phyloP scores from a whole-genome alignment of 2,113 vertebrate species.

The Channa argus region DNA sequence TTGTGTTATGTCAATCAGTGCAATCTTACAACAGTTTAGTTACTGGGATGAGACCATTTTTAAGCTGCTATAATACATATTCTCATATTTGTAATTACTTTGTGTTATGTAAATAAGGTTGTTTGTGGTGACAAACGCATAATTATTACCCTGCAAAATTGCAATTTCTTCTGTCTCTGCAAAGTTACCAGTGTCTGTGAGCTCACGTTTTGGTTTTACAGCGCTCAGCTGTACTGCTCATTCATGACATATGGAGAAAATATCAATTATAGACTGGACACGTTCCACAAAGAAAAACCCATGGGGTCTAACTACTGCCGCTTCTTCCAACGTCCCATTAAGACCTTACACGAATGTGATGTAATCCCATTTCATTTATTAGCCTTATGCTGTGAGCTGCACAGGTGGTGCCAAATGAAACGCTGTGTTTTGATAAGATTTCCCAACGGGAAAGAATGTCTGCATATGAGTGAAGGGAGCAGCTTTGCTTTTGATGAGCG shows the following conservation, averaged over 20 bases:
- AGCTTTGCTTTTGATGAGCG: background rate
- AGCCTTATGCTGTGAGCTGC: background rate
- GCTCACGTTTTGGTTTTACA: too few species aligned
- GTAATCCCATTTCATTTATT: background rate
- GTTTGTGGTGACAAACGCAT: background rate
- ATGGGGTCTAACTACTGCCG: too few species aligned
- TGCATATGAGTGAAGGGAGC: background rate
- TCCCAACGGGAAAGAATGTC: background rate
- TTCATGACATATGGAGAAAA: too few species aligned
- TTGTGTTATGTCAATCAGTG: background rate
- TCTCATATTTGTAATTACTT: background rate
- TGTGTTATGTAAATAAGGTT: background rate
- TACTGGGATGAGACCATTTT: background rate
- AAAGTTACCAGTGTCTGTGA: too few species aligned
- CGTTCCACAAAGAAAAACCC: too few species aligned
- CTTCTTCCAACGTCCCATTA: background rate
- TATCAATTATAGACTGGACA: too few species aligned
- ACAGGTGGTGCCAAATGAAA: background rate
- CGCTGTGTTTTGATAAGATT: background rate
- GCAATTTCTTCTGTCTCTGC: background rate
- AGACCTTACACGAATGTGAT: constrained; percentile 1
- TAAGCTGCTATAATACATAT: background rate
- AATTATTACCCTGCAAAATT: background rate
- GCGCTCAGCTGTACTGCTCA: too few species aligned
- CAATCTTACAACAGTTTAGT: background rate